Percentiles rank a stretch among this genome's conserved stretches.
phyloP scores from a whole-genome alignment of 1,140 invertebrate species.

The Neuroterus valhalla region DNA sequence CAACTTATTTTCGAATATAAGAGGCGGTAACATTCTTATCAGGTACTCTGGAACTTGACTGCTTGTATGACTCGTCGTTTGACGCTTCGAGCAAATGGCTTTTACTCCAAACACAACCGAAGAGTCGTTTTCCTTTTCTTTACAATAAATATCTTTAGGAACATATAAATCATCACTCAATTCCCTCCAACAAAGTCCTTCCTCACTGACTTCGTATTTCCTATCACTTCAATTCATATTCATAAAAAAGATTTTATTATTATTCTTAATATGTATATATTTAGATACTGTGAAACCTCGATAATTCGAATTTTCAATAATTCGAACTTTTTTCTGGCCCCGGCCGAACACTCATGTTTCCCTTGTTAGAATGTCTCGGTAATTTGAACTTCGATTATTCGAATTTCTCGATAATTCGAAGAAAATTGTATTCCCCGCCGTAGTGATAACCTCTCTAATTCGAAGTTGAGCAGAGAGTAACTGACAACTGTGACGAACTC shows the following conservation, averaged over 20 bases:
- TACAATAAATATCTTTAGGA: conserved; percentile 79
- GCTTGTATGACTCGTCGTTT: conserved; percentile 61
- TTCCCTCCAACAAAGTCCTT: conserved; percentile 88
- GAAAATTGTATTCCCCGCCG: no score
- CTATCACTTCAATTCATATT: conserved; percentile 57
- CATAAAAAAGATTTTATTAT: conserved; percentile 14
- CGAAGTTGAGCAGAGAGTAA: no score
- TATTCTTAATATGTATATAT: conserved; percentile 22
- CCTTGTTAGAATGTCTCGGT: no score
- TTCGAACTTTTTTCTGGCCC: no score
- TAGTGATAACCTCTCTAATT: no score
- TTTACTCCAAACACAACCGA: conserved; percentile 80
- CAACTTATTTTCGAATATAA: conserved; percentile 85
- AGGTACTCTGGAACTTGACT: conserved; percentile 82
- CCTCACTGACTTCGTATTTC: conserved; percentile 81
- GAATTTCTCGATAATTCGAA: no score
- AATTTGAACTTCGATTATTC: no score
- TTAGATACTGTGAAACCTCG: no score
- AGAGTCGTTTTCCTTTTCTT: conserved; percentile 77
- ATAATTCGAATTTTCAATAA: no score
- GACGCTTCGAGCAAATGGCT: conserved; percentile 73
- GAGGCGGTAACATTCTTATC: conserved; percentile 82
- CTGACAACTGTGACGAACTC: no score
- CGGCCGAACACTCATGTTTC: no score
- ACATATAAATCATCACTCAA: conserved; percentile 79